Evolutionary conservation across 2,797 vertebrate species (phyloP).

Genomic region (Gymnocypris eckloni): DNA sequence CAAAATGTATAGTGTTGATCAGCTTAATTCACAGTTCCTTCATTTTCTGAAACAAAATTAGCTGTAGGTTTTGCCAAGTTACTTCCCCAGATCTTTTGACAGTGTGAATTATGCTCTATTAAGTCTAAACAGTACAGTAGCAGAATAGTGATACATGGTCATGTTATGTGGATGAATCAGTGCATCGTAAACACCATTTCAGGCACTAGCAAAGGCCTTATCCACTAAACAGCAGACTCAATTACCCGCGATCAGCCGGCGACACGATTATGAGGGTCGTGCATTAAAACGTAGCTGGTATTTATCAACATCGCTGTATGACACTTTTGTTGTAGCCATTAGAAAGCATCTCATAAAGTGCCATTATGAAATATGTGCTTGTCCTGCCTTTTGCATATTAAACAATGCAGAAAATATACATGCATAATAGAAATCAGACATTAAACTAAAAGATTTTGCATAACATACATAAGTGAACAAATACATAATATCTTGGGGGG

Average conservation of each 20-base stretch:
- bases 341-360: not conserved
- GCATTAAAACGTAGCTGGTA: not conserved
- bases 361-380: not conserved
- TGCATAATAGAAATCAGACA: not conserved
- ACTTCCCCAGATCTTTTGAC: not conserved
- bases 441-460: not conserved
- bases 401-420: not conserved
- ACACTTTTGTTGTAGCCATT: not conserved
- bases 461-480: not conserved
- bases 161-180: not conserved
- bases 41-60: not conserved
- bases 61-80: not conserved
- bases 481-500: not conserved
- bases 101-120: not conserved
- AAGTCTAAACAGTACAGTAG: not conserved
- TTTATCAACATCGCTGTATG: not conserved
- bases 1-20: not conserved
- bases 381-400: constrained; percentile 1
- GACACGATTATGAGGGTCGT: not conserved
- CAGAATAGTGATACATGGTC: not conserved
- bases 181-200: not conserved
- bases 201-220: not conserved
- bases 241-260: not conserved
- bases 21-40: not conserved
- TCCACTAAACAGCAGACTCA: constrained; percentile 7